These are phyloP conservation scores for Lordiphosa andalusiaca DNA, from an alignment of 2,888 invertebrate species.

Conservation along the genomic window DNA sequence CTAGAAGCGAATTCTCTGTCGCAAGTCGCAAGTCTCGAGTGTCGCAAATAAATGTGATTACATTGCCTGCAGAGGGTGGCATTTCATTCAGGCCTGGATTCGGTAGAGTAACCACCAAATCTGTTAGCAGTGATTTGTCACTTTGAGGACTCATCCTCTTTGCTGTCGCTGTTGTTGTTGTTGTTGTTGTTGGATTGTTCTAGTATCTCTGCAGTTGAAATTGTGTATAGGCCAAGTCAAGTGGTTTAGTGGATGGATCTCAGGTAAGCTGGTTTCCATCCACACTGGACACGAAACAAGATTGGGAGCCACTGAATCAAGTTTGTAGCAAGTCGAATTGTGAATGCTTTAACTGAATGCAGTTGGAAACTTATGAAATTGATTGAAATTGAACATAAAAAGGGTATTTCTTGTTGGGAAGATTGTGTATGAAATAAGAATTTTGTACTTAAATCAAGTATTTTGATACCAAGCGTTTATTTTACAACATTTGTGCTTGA, in stretches of 20 bases:
- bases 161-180: not conserved
- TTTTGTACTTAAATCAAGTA: no score
- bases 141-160: conserved; percentile 38
- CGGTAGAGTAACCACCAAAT: conserved; percentile 6
- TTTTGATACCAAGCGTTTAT: no score
- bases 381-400: no score
- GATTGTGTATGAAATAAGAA: no score
- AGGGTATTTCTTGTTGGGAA: no score
- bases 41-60: conserved; percentile 72
- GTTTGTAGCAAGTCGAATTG: no score
- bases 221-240: conserved; percentile 21
- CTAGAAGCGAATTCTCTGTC: conserved; percentile 15
- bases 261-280: not conserved
- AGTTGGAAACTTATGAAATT: no score
- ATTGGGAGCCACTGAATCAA: no score
- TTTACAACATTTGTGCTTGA: no score
- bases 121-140: conserved; percentile 65
- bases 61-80: conserved; percentile 35
- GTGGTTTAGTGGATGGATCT: conserved; percentile 17
- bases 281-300: no score
- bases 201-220: conserved; percentile 51
- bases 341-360: no score
- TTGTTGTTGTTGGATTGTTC: conserved; percentile 26
- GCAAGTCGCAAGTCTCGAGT: conserved; percentile 43
- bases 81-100: not conserved